phyloP scores from a whole-genome alignment of 2,888 invertebrate genomes.

The Lasioglossum oenotherae region DNA sequence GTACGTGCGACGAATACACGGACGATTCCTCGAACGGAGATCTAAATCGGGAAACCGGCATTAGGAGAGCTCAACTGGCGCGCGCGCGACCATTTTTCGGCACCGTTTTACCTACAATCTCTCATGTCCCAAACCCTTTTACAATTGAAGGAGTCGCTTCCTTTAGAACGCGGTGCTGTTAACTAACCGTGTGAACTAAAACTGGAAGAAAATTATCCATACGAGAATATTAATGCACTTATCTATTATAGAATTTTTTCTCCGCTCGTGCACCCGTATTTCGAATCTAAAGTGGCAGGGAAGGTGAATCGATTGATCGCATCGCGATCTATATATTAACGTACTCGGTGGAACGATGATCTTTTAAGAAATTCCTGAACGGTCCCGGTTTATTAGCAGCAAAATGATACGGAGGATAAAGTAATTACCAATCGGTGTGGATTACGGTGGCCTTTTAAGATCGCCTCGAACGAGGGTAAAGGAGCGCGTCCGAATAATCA shows the following conservation, averaged over 20 bases:
- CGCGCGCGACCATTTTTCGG: background rate
- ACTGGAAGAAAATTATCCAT: background rate
- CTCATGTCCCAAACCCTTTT: background rate
- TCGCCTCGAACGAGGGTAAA: background rate
- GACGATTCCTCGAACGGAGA: conserved; percentile 6
- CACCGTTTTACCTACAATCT: background rate
- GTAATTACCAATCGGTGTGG: conserved; percentile 9
- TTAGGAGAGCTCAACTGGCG: background rate
- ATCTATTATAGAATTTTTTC: background rate
- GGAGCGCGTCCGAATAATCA: background rate
- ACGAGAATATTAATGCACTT: background rate
- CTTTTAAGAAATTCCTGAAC: background rate
- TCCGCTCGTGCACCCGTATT: background rate
- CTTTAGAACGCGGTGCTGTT: background rate
- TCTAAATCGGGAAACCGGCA: background rate
- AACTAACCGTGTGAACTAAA: background rate
- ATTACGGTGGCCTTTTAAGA: conserved; percentile 18
- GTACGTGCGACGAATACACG: conserved; percentile 1
- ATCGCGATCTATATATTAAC: background rate
- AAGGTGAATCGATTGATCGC: background rate
- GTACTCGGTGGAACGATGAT: background rate
- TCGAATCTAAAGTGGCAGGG: background rate
- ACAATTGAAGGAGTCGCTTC: background rate
- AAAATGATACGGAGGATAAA: conserved; percentile 19
- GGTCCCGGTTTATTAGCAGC: conserved; percentile 17